These are phyloP conservation scores for Anneissia japonica DNA, from an alignment of 35 echinoderm and acorn worm genomes.

Conservation along the genomic window DNA sequence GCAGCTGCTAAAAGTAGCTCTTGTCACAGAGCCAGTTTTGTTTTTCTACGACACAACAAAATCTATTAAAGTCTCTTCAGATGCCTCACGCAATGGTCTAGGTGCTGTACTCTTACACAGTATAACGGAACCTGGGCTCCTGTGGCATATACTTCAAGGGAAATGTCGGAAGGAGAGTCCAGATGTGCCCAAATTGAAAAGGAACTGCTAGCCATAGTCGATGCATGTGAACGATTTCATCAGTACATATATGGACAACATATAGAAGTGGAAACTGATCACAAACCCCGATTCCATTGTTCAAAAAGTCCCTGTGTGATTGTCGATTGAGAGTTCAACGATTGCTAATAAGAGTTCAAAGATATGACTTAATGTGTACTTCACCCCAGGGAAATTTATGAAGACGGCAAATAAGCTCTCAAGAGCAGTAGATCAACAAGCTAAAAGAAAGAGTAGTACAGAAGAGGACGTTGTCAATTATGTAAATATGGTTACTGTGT, in stretches of 20 bases:
- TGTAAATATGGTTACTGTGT: too few species aligned
- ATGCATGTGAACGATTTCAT: constrained; percentile 29
- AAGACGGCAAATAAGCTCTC: not conserved
- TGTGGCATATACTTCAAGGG: constrained; percentile 18
- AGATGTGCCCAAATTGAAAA: constrained; percentile 42
- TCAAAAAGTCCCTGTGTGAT: not conserved
- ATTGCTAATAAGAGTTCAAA: constrained; percentile 11
- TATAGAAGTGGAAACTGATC: constrained; percentile 8
- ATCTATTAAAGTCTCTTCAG: constrained; percentile 4
- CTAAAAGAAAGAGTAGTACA: not conserved
- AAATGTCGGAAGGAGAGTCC: not conserved
- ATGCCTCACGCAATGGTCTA: constrained; percentile 13
- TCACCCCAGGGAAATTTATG: not conserved
- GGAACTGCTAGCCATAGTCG: constrained; percentile 24
- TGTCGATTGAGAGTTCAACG: not conserved
- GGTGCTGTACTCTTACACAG: not conserved
- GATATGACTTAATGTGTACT: not conserved
- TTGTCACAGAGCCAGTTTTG: constrained; percentile 2
- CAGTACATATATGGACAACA: constrained; percentile 26
- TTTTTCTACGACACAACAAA: constrained; percentile 12
- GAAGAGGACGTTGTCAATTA: too few species aligned
- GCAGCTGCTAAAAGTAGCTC: not conserved
- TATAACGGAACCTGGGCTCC: too few species aligned
- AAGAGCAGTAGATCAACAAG: not conserved
- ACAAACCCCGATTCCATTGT: not conserved